A percentile compares a stretch with the other conserved stretches of the same genome.
phyloP scores from a whole-genome alignment of 2,113 vertebrate genomes.

The Hystrix cristata region DNA sequence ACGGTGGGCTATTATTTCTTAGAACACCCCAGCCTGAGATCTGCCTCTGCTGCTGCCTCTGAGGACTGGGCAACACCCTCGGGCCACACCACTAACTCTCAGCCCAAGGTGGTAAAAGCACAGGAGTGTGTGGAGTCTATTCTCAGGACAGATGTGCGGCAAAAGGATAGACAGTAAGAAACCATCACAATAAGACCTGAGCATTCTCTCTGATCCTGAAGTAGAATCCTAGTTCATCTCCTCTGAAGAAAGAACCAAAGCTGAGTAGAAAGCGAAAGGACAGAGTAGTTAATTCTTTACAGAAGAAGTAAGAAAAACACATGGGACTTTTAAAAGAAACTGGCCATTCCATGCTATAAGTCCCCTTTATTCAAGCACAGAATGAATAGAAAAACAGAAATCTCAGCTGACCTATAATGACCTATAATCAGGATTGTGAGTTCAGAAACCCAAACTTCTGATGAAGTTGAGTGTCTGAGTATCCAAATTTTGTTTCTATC shows the following conservation, averaged over 20 bases:
- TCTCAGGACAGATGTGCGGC: background rate
- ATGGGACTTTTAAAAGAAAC: background rate
- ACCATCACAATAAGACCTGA: background rate
- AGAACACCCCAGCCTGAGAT: background rate
- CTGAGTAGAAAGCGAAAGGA: background rate
- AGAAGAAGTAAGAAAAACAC: background rate
- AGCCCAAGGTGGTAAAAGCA: background rate
- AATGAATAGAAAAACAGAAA: background rate
- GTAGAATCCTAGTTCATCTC: background rate
- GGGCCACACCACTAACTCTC: background rate
- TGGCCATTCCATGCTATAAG: background rate
- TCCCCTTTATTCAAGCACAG: background rate
- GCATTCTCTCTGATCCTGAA: background rate
- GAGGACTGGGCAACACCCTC: background rate
- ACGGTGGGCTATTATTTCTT: background rate
- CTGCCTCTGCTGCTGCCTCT: background rate
- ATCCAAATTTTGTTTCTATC: conserved; percentile 25
- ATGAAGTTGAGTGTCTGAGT: conserved; percentile 36
- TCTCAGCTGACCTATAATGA: background rate
- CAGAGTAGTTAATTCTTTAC: background rate
- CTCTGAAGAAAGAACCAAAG: background rate
- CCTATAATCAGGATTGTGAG: conserved; percentile 52
- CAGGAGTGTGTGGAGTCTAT: background rate
- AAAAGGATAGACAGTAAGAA: background rate
- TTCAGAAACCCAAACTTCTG: conserved; percentile 31